phyloP scores from a whole-genome alignment of 2,113 vertebrate genomes.

The Puma concolor region DNA sequence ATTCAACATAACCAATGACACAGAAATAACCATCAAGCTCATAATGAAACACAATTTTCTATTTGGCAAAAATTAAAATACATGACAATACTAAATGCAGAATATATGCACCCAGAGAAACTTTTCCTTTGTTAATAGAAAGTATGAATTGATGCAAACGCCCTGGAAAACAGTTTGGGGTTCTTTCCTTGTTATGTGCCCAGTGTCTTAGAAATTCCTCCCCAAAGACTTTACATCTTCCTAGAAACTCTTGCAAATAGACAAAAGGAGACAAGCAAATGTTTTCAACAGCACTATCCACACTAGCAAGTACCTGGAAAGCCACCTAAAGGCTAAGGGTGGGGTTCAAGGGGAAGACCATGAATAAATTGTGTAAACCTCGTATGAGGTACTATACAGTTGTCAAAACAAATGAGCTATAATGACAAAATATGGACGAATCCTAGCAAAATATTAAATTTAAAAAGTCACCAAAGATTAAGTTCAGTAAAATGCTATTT shows the following conservation, averaged over 20 bases:
- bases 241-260: not conserved
- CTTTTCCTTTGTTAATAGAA: not conserved
- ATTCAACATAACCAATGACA: not conserved
- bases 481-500: not conserved
- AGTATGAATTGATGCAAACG: not conserved
- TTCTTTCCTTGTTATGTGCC: not conserved
- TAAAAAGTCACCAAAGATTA: not conserved
- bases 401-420: conserved; percentile 13
- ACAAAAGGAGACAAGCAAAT: not conserved
- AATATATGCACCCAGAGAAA: not conserved
- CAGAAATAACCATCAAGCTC: not conserved
- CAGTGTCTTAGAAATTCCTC: not conserved
- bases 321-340: not conserved
- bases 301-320: not conserved
- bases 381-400: not conserved
- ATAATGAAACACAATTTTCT: not conserved
- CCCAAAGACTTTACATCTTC: not conserved
- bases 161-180: not conserved
- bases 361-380: not conserved
- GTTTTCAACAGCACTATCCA: not conserved
- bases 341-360: no score
- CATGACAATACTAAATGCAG: not conserved
- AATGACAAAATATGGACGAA: not conserved
- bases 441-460: not conserved
- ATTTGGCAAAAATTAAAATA: conserved; percentile 22